Percentiles rank a stretch among this genome's conserved stretches.
Conservation (phyloP, 2,113 vertebrate genomes). For the Cryptotis parvus region DNA sequence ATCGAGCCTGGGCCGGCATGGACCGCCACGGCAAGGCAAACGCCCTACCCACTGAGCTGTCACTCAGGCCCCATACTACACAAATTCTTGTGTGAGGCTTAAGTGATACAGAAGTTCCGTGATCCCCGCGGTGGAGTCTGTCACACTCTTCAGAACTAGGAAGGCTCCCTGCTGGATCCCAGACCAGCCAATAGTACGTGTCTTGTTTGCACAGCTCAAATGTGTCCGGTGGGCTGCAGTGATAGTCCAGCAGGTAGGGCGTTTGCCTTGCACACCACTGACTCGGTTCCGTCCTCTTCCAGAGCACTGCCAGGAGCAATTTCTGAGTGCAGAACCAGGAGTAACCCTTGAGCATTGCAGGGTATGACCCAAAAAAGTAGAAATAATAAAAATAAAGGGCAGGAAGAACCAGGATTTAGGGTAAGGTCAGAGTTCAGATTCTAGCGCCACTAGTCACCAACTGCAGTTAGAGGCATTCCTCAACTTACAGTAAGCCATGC, state of each 20-base stretch:
- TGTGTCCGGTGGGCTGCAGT: neutral
- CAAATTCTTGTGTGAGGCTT: neutral
- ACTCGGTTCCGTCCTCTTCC: too few species aligned
- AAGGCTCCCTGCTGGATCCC: conserved; percentile 31
- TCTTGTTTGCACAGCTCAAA: conserved; percentile 58
- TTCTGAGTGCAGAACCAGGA: too few species aligned
- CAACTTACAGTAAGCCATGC: conserved; percentile 6
- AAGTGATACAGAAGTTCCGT: neutral
- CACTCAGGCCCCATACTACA: too few species aligned
- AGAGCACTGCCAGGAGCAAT: too few species aligned
- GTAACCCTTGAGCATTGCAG: too few species aligned
- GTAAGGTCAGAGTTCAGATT: conserved; percentile 64
- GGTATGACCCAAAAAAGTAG: too few species aligned
- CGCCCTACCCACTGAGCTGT: too few species aligned
- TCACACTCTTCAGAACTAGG: conserved; percentile 24
- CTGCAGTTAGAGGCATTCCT: conserved; percentile 37
- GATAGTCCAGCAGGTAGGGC: too few species aligned
- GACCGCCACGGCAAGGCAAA: too few species aligned
- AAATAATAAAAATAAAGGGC: neutral
- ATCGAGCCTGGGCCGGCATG: too few species aligned
- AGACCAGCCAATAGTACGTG: conserved; percentile 1
- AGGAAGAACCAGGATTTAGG: conserved; percentile 55
- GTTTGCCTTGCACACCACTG: too few species aligned
- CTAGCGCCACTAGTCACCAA: conserved; percentile 37
- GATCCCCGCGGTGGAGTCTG: neutral